These are phyloP conservation scores for Brenthis ino DNA, from an alignment of 2,888 invertebrate genomes.

Conservation along the genomic window DNA sequence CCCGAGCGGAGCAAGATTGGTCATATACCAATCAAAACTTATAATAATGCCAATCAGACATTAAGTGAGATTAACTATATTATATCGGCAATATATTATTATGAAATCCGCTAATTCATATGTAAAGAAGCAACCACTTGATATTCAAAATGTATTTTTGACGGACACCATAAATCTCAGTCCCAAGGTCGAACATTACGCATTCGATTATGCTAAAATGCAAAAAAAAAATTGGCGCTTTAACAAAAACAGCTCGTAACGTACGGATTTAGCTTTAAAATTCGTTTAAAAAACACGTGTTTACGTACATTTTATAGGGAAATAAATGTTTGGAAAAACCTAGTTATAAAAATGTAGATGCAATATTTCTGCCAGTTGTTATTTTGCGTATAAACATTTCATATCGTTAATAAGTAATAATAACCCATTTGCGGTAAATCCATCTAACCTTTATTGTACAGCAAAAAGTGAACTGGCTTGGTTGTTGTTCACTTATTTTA, in stretches of 20 bases:
- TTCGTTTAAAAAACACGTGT: neutral
- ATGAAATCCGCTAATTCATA: neutral
- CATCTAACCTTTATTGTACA: too few relatives aligned
- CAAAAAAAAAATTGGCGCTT: slow-evolving; percentile 24
- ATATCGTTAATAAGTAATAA: too few relatives aligned
- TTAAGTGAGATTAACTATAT: neutral
- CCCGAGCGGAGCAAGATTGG: too few relatives aligned
- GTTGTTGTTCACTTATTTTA: too few relatives aligned
- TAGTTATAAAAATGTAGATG: neutral
- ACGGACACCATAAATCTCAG: slow-evolving; percentile 23
- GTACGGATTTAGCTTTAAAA: neutral
- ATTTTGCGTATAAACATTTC: too few relatives aligned
- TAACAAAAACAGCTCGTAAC: slow-evolving; percentile 21
- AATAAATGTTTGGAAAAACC: slow-evolving; percentile 4
- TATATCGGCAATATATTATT: neutral
- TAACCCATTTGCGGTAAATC: too few relatives aligned
- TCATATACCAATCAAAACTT: too few relatives aligned
- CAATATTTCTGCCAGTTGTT: too few relatives aligned
- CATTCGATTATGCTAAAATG: slow-evolving; percentile 2
- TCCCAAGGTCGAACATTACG: slow-evolving; percentile 29
- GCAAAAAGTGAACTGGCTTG: too few relatives aligned
- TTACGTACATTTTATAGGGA: slow-evolving; percentile 4
- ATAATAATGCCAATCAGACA: too few relatives aligned
- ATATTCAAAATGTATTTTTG: slow-evolving; percentile 16
- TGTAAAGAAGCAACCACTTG: neutral